Percentiles rank a stretch among this genome's conserved stretches.
Conservation (phyloP, 2,113 vertebrate species). For the Marmota monax region DNA sequence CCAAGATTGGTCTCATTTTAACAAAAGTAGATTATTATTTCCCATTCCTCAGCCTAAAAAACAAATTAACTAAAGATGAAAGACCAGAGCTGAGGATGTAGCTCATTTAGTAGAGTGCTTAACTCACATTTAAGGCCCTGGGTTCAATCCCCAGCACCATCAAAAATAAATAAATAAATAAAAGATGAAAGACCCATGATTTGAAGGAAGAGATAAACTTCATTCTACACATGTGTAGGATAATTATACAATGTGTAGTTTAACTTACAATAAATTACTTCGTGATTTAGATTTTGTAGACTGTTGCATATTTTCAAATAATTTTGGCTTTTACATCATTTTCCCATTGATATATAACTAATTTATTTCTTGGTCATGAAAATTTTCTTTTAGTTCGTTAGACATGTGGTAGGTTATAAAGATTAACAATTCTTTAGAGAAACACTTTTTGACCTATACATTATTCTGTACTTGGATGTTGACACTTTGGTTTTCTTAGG, state of each 20-base stretch:
- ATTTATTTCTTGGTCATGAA: not conserved
- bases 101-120: too few species aligned
- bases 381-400: conserved; percentile 36
- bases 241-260: not conserved
- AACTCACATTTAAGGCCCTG: too few species aligned
- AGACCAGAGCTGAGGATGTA: too few species aligned
- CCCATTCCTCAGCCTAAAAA: not conserved
- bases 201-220: not conserved
- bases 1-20: not conserved
- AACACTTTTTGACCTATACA: not conserved
- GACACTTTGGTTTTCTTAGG: conserved; percentile 4
- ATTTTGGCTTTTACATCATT: not conserved
- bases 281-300: not conserved
- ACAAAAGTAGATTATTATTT: not conserved
- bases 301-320: not conserved
- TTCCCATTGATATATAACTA: conserved; percentile 13
- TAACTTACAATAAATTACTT: not conserved
- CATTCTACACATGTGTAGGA: not conserved
- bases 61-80: not conserved
- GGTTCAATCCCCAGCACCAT: too few species aligned
- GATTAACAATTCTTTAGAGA: not conserved
- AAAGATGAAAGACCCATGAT: not conserved
- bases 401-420: not conserved
- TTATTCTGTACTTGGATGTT: conserved; percentile 27
- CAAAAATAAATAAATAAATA: not conserved